These are phyloP conservation scores for Dryomyza anilis DNA, from an alignment of 2,888 invertebrate genomes.

Conservation along the genomic window DNA sequence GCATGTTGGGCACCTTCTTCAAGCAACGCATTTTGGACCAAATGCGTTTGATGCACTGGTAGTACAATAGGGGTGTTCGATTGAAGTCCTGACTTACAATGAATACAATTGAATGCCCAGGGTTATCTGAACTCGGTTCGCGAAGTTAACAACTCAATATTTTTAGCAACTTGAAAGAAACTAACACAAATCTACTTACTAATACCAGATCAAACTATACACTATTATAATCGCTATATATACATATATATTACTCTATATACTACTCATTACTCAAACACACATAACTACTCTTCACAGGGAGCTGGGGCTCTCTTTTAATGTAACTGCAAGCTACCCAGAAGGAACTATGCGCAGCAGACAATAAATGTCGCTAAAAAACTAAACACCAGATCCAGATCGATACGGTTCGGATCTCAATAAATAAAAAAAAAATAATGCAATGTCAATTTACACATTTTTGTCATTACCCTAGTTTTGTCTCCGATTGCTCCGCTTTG, in stretches of 20 bases:
- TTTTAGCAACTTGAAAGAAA: constrained; percentile 3
- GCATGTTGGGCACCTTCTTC: constrained; percentile 61
- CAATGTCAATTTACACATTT: constrained; percentile 11
- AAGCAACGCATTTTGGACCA: constrained; percentile 61
- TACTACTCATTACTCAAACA: constrained; percentile 20
- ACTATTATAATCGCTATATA: constrained; percentile 23
- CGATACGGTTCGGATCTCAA: neutral
- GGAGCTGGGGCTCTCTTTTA: too few relatives aligned
- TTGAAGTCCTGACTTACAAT: constrained; percentile 31
- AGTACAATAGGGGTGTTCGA: constrained; percentile 59
- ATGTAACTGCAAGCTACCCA: constrained; percentile 49
- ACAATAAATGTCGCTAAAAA: constrained; percentile 3
- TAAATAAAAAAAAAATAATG: neutral
- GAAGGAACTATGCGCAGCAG: constrained; percentile 37
- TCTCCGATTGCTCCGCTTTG: too few relatives aligned
- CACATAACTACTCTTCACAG: constrained; percentile 3
- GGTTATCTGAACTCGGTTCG: constrained; percentile 6
- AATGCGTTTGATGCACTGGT: constrained; percentile 61
- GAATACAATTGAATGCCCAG: constrained; percentile 44
- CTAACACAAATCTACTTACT: constrained; percentile 16
- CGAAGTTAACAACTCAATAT: constrained; percentile 21
- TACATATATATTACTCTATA: constrained; percentile 20
- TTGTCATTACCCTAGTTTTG: neutral
- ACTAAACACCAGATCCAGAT: neutral
- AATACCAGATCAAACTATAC: constrained; percentile 2